Evolutionary conservation across 2,113 vertebrate species (phyloP).

Genomic region (Ceuthmochares aereus): DNA sequence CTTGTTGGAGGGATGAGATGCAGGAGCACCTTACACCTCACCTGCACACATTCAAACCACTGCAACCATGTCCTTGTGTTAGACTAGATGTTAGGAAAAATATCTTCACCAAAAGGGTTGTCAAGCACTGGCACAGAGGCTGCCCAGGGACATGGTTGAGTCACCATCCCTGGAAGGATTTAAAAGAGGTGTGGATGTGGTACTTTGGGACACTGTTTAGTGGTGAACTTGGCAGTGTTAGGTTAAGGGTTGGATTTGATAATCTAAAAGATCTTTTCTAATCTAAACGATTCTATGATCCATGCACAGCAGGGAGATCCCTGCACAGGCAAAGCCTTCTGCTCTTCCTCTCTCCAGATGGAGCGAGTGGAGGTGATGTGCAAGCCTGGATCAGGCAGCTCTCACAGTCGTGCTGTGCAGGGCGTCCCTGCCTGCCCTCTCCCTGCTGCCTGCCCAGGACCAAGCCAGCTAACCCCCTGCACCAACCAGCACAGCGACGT

Average conservation of each 20-base stretch:
- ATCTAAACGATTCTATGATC: neutral
- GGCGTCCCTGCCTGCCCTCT: neutral
- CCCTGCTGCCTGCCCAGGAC: rapidly evolving
- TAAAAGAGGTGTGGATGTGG: too few species aligned
- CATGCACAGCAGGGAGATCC: neutral
- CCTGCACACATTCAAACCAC: neutral
- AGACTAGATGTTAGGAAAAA: too few species aligned
- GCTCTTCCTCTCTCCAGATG: neutral
- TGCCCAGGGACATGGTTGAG: too few species aligned
- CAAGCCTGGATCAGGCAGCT: neutral
- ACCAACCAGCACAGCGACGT: rapidly evolving
- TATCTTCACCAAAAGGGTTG: too few species aligned
- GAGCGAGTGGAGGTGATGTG: rapidly evolving
- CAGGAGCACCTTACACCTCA: neutral
- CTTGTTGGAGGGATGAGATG: neutral
- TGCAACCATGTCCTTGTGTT: neutral
- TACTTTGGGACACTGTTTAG: too few species aligned
- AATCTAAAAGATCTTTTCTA: too few species aligned
- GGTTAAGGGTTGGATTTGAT: too few species aligned
- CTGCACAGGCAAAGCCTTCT: neutral
- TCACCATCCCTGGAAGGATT: too few species aligned
- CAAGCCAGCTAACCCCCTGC: neutral
- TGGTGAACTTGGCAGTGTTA: too few species aligned
- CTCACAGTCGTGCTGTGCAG: neutral
- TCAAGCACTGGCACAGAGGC: too few species aligned